Evolutionary conservation across 2,888 invertebrate genomes (phyloP), one percentile per base, ranked within the genome.

Genomic region (Polydrusus tereticollis): DNA sequence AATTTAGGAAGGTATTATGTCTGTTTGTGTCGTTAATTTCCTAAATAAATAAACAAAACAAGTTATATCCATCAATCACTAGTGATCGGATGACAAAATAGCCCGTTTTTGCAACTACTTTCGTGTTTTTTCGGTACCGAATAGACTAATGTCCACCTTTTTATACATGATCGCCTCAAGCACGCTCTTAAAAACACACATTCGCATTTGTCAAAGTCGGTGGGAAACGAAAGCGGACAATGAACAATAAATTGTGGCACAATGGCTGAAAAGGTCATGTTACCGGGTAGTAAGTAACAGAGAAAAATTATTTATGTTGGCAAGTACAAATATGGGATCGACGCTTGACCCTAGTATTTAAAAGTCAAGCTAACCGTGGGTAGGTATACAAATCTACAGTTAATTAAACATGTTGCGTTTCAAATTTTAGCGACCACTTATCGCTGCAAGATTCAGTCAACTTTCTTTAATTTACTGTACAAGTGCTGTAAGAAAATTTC

Each of bases 241-340:
- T 55, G 58, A 26, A 58, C 62, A 59, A 73, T 73, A 73, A 64
- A 73, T 73, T 62, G 45, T 63, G 43, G 47, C 55, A 69, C 65
- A 66, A 65, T 60, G 73, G 69, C 65, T 60, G 66, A 73, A 69
- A 65, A 62, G 73, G 69, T 73, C 69, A 55, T 63, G 59, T 65
- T 65, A 26, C 63, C 60, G 26, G 29, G 36, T 38, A 60, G 60
- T 43, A 43, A 55, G 50, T 43, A 63, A 72, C 41, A 62, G 52
- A 36, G 57, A 66, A 60, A 72, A 72, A 72, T 69, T 72, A 69
- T 68, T 68, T 68, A 68, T 64, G 72, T 72, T 72, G 72, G 63
- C 72, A 68, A 59, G 58, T 63, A 67, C 67, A 72, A 68, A 72
- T 72, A 71, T 55, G 71, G 52, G 52, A 59, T 71, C 60, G 55